Conservation (phyloP, 2,113 vertebrate species). For the Lagopus muta region DNA sequence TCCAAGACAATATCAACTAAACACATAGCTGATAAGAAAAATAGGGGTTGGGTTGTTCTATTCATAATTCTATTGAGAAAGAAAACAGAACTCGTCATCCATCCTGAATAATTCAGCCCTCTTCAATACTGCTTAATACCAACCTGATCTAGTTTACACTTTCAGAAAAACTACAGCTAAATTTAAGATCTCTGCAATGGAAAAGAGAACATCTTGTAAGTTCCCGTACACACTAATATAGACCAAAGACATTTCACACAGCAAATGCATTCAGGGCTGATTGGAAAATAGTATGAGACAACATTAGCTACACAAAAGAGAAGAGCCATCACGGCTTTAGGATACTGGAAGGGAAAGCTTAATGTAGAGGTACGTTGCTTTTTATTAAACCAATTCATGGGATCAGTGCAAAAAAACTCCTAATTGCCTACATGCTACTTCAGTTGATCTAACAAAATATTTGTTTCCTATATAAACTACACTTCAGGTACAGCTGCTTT, state of each 20-base stretch:
- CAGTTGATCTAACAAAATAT: not conserved
- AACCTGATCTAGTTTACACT: not conserved
- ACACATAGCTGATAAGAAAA: not conserved
- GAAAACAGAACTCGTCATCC: not conserved
- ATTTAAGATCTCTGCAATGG: not conserved
- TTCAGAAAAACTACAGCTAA: not conserved
- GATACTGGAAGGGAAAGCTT: fast-evolving
- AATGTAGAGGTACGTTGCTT: not conserved
- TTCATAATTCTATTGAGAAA: not conserved
- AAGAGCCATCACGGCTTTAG: fast-evolving
- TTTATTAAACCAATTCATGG: not conserved
- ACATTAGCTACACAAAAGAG: not conserved
- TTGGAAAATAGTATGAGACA: not conserved
- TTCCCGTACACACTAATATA: not conserved
- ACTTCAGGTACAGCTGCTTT: not conserved
- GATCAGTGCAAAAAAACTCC: not conserved
- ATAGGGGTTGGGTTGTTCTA: fast-evolving
- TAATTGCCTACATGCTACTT: not conserved
- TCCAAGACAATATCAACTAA: not conserved
- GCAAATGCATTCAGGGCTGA: not conserved
- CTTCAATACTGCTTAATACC: not conserved
- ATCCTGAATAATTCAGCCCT: not conserved
- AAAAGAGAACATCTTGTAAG: not conserved
- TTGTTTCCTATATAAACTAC: not conserved
- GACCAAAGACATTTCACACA: not conserved